Evolutionary conservation across 2,888 invertebrate genomes (phyloP), one percentile per base, ranked within the genome.

Genomic region (Troides helena): DNA sequence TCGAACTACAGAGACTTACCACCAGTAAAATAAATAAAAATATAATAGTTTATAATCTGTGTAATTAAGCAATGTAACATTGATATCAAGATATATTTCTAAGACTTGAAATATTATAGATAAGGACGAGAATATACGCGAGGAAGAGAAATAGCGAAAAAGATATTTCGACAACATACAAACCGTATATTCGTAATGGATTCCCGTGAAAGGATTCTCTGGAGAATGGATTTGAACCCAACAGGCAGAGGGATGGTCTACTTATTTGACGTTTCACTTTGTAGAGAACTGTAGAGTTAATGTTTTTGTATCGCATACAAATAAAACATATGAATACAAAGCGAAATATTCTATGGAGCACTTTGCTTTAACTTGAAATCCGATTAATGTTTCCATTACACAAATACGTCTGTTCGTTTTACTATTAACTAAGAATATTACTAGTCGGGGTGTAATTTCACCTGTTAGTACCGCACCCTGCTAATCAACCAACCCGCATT

Each of bases 121-220:
- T 17, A 5, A 39, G 7, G 10, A 39, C 39, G 17, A 50, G 50
- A 14, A 50, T 14, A 50, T 17, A 14, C 17, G 50, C 14, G 18
- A 50, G 50, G 17, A 17, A 17, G 5, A 50, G 14, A 18, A 18
- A 39, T 39, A 50, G 18, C 50, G 4, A 50, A 17, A 21, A 21
- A 21, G 4, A 57, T 57, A 21, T 57, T 57, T 57, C 53, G 1
- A 8, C 18, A 21, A 57, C 57, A 57, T 21, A 21, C 7, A 57
- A 57, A 57, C 57, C 21, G n/a, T 21, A 57, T 21, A 57, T 21
- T n/a, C 57, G 57, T 57, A 57, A 57, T 57, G 57, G 57, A 21
- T 6, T 21, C 57, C 10, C 57, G 5, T 57, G 57, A 57, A n/a
- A 21, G 57, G 21, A 57, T 10, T 57, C 57, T 57, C 57, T 21